phyloP scores from a whole-genome alignment of 2,888 invertebrate species.

The Apamea crenata region DNA sequence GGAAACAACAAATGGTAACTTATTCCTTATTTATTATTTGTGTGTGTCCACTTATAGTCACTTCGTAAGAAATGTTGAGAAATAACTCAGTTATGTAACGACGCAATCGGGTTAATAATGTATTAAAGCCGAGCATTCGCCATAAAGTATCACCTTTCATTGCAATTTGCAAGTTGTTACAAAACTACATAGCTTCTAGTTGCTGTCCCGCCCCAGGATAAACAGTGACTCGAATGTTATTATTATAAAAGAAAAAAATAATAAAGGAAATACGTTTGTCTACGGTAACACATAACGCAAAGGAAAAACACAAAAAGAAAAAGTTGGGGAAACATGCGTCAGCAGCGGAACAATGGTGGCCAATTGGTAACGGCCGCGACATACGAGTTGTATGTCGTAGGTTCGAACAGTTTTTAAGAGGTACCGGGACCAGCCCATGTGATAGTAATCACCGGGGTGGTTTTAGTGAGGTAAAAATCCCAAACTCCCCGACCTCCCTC shows the following conservation, averaged over 20 bases:
- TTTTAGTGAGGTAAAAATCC: no score
- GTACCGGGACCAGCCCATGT: no score
- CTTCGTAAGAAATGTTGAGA: constrained; percentile 9
- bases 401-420: no score
- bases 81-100: constrained; percentile 33
- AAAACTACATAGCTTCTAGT: constrained; percentile 5
- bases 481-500: no score
- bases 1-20: background rate
- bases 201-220: background rate
- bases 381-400: no score
- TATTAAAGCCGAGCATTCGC: constrained; percentile 31
- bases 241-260: background rate
- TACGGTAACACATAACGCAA: background rate
- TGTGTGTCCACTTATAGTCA: constrained; percentile 1
- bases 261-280: background rate
- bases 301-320: background rate
- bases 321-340: background rate
- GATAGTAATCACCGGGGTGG: no score
- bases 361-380: no score
- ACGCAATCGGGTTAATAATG: constrained; percentile 43
- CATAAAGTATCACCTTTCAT: constrained; percentile 11
- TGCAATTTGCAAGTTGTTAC: constrained; percentile 40
- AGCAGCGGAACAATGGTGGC: no score
- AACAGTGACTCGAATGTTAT: background rate
- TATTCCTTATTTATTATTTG: constrained; percentile 2